Evolutionary conservation across 2,113 vertebrate genomes (phyloP), one percentile per base, ranked within the genome.

Genomic region (Stigmatopora argus): DNA sequence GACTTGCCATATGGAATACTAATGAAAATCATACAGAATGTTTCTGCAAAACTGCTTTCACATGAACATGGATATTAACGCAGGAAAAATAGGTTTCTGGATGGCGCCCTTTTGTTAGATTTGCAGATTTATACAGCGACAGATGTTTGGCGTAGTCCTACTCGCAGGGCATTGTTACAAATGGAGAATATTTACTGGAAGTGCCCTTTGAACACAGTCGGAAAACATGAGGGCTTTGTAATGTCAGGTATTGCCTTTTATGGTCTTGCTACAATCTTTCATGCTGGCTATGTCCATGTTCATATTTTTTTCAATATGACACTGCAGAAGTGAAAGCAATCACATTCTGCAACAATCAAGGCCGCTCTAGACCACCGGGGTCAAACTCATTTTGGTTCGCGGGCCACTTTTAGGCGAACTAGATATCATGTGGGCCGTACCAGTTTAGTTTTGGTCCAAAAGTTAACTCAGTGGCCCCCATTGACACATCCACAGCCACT

Each of bases 1-100:
- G 19, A 26, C 4, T 53, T 53, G 9, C 51, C 5, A 12, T 12
- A 13, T 14, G 9, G 11, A 19, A 23, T 23, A 53, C 21, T 53
- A 26, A 53, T 53, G 11, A 23, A 12, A 53, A 53, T 10, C 4
- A 12, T 23, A 12, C n/a, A 4, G 51, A 21, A 11, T 53, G 23
- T 46, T 66, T 71, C 1, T 62, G 12, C 48, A 53, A 1, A 7
- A n/a, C 35, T 69, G 18, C 41, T 55, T 45, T 57, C 35, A 44
- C 73, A 44, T 70, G 65, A 0, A 56, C 18, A 31, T 53, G 31
- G 49, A 55, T 18, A 70, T 3, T 34, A 61, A 57, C 47, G 15
- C 31, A 15, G 14, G 5, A 52, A 35, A 56, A 44, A 68, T n/a
- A 15, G 13, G n/a, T 8, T 58, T 31, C 31, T 58, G 31, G 13